Evolutionary conservation across 2,797 vertebrate genomes (phyloP).

Genomic region (Tachyglossus aculeatus): DNA sequence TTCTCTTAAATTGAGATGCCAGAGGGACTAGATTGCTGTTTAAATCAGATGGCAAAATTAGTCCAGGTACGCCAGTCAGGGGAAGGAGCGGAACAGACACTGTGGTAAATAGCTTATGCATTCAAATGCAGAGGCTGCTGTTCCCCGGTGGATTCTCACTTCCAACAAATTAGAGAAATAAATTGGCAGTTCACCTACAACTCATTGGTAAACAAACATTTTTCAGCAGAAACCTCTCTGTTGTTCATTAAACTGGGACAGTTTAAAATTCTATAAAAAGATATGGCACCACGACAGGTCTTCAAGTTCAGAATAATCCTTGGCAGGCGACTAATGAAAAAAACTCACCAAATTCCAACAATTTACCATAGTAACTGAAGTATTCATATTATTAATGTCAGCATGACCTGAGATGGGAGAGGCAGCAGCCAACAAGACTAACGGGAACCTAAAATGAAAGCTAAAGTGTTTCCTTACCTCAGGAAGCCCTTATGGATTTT

Average conservation of each 20-base stretch:
- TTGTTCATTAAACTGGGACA: neutral
- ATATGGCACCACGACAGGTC: neutral
- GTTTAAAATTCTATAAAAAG: constrained; percentile 32
- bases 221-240: constrained; percentile 22
- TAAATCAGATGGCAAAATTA: constrained; percentile 62
- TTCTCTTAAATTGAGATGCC: constrained; percentile 65
- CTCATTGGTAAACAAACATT: constrained; percentile 41
- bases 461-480: constrained; percentile 7
- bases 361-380: constrained; percentile 38
- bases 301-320: constrained; percentile 28
- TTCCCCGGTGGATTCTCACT: constrained; percentile 16
- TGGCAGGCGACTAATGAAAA: constrained; percentile 33
- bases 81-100: neutral
- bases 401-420: neutral
- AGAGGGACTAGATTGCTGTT: constrained; percentile 36
- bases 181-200: constrained; percentile 37
- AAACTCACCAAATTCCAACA: constrained; percentile 17
- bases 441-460: neutral
- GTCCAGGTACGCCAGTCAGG: constrained; percentile 24
- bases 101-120: constrained; percentile 55
- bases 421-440: neutral
- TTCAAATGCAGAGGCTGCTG: constrained; percentile 34
- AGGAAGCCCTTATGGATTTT: neutral
- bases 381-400: constrained; percentile 15
- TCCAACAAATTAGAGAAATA: constrained; percentile 51